Conservation (phyloP, 2,888 invertebrate species). For the Habroteleia sp. region DNA sequence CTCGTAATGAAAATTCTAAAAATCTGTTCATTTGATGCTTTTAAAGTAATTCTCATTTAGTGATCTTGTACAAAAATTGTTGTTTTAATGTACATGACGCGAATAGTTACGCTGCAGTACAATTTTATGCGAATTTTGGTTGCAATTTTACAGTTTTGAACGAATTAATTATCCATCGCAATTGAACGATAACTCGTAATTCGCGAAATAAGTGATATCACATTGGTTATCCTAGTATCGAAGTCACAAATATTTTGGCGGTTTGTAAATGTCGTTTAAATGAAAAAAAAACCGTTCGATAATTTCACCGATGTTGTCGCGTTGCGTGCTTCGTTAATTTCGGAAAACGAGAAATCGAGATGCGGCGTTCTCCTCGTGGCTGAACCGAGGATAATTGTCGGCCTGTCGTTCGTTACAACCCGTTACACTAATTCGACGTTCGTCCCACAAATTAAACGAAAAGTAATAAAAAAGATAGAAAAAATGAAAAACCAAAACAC, state of each 20-base stretch:
- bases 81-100: too few relatives aligned
- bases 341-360: conserved; percentile 43
- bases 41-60: too few relatives aligned
- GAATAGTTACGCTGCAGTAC: too few relatives aligned
- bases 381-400: conserved; percentile 62
- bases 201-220: too few relatives aligned
- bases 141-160: too few relatives aligned
- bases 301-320: conserved; percentile 36
- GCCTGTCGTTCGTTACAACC: conserved; percentile 61
- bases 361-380: conserved; percentile 44
- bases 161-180: too few relatives aligned
- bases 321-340: conserved; percentile 56
- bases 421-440: conserved; percentile 57
- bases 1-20: too few relatives aligned
- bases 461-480: conserved; percentile 5
- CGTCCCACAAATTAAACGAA: conserved; percentile 52
- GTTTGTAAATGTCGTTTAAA: conserved; percentile 7
- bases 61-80: not conserved
- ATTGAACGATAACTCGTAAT: not conserved
- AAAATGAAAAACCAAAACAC: not conserved
- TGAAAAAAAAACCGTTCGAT: conserved; percentile 47
- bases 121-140: too few relatives aligned
- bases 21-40: too few relatives aligned
- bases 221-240: too few relatives aligned
- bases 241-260: conserved; percentile 35